Base-by-base conservation (phyloP, 2,113 vertebrate species). In the Bagarius yarrelli region DNA sequence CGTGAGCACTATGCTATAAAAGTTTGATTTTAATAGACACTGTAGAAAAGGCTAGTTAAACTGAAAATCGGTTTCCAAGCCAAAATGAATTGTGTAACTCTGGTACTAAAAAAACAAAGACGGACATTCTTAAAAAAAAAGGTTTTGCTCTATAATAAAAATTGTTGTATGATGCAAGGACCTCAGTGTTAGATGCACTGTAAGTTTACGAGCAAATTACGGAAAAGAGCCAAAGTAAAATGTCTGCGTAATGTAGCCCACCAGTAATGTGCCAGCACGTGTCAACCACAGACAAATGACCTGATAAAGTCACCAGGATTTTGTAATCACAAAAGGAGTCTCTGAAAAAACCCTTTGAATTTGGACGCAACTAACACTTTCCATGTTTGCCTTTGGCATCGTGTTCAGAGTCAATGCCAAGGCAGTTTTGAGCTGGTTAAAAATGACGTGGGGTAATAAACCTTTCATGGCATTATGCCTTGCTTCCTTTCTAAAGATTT, bases 351-450 rank as follows among this genome's bases (percentile, higher is more conserved):
- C 61, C 61, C 76, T 80, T 76, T 80, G 44, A 77, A 81, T 84
- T 90, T 77, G 88, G 88, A 89, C 85, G 82, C 86, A 84, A 80
- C 76, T 88, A 88, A 91, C 87, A 85, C 80, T 86, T 90, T 90
- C 85, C 87, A 90, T 63, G 21, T 87, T 89, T 56, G 78, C 63
- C 83, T 84, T 82, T 81, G 86, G 83, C 84, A 82, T 77, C 76
- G 21, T 56, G 85, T 81, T 82, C 60, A 82, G 87, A 87, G 85
- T 85, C 81, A 83, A 78, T 23, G 50, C 16, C 9, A 56, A 36
- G 32, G 27, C 13, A 63, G 18, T 78, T 72, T 32, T 47, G 47
- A 56, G 56, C 18, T 50, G 64, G 14, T 67, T 27, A 34, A 57
- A 63, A 57, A 59, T 55, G 75, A 76, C 25, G 34, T 57, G 16